Evolutionary conservation across 1,140 invertebrate genomes (phyloP).

Genomic region (Eurytemora carolleeae): DNA sequence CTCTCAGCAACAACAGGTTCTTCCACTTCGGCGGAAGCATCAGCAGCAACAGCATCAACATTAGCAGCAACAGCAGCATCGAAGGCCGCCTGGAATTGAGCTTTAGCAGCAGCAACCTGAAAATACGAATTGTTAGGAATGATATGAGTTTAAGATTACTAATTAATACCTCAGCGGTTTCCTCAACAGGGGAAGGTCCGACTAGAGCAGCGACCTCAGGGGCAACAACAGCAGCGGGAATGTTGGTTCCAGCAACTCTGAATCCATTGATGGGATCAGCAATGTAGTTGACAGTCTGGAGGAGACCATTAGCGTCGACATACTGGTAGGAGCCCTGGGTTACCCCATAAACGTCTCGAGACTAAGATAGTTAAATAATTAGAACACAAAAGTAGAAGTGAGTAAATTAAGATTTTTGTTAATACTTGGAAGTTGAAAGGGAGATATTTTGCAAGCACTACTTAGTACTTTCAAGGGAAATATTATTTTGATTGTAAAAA

Average conservation of each 20-base stretch:
- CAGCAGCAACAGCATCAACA: neutral
- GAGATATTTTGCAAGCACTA: no score
- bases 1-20: no score
- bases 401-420: no score
- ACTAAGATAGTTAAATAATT: conserved; percentile 10
- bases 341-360: conserved; percentile 14
- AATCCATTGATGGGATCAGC: conserved; percentile 21
- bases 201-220: neutral
- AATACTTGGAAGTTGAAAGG: no score
- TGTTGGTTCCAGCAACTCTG: conserved; percentile 20
- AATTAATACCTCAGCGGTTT: conserved; percentile 13
- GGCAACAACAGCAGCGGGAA: conserved; percentile 16
- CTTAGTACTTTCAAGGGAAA: no score
- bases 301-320: conserved; percentile 20
- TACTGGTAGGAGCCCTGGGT: conserved; percentile 28
- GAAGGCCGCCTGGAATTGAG: neutral
- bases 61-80: neutral
- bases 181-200: conserved; percentile 7
- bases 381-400: no score
- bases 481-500: no score
- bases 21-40: neutral
- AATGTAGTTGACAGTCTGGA: conserved; percentile 31
- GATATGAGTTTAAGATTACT: conserved; percentile 7
- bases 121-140: no score
- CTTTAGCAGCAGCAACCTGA: conserved; percentile 7